Base-by-base conservation (phyloP, 2,888 invertebrate genomes). In the Erynnis tages region DNA sequence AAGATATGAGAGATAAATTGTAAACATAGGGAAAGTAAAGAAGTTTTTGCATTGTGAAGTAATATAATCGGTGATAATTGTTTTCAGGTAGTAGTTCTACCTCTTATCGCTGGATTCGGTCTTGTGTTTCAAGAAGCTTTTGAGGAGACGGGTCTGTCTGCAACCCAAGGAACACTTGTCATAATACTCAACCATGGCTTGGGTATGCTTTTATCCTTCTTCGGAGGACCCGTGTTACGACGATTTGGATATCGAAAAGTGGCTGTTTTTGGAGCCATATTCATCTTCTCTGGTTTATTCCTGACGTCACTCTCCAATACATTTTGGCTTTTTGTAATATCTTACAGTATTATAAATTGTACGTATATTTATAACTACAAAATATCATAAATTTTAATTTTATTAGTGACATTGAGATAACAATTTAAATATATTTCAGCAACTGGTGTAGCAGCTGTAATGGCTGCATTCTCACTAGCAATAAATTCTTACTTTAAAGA, bases 301-400 rank as follows among this genome's bases (percentile, higher is more conserved):
- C 58, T 91, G 23, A 93, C 93, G 0, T 77, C 93, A 3, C 85
- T 85, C 49, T 89, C 92, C 0, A 81, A 79, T 2, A 90, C 77
- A 27, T 93, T 94, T 66, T 73, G 84, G 63, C 76, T 91, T 32
- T 92, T 93, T 64, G 74, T 94, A 52, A 71, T 94, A 43, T 90
- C 91, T 1, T 94, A 93, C 78, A 93, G 94, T 73, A 80, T 94
- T 69, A 89, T 94, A 62, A 91, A 93, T 73, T 93, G 94, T 94
- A 81, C 92, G 93, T 91, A 66, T 57, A 11, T 40, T 11, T 25
- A 14, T 4, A 35, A 17, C 14, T 14, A 91, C 61, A 90, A 91
- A 52, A 61, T 91, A 29, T 74, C 91, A 57, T 74, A 6, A 11
- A 90, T 63, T 91, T 92, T 92, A 74, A n/a, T n/a, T n/a, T n/a